Evolutionary conservation across 2,113 vertebrate species (phyloP).

Genomic region (Lampris incognitus): DNA sequence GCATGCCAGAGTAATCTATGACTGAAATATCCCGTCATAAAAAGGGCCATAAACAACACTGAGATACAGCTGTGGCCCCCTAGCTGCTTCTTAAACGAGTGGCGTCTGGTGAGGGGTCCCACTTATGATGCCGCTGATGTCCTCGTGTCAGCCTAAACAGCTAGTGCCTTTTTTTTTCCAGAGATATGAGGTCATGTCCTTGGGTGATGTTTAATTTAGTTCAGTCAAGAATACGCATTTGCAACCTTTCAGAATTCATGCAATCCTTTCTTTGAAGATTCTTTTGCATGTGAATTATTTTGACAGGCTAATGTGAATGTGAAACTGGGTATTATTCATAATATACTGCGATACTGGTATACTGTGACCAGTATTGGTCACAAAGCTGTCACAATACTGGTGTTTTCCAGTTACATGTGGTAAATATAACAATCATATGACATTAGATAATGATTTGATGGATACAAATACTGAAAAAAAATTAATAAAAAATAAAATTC

Average conservation of each 20-base stretch:
- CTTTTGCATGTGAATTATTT: no score
- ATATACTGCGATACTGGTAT: no score
- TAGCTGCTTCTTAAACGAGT: neutral
- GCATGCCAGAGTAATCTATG: conserved; percentile 70
- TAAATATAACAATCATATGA: neutral
- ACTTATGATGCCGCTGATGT: neutral
- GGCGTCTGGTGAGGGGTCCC: neutral
- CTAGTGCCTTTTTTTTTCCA: neutral
- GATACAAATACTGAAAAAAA: neutral
- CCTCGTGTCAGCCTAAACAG: conserved; percentile 1
- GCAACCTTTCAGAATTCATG: neutral
- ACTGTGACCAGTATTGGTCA: no score
- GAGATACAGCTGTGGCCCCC: no score
- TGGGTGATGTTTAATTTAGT: neutral
- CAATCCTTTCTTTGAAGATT: no score
- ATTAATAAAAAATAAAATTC: neutral
- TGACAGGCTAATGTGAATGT: no score
- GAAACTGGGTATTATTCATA: no score
- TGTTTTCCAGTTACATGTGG: neutral
- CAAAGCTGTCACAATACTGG: neutral
- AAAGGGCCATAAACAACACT: conserved; percentile 42
- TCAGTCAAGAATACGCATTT: neutral
- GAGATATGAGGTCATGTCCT: neutral
- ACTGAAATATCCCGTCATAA: conserved; percentile 65
- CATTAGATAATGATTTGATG: no score